Evolutionary conservation across 1,140 invertebrate species (phyloP).

Genomic region (Paraescarpia echinospica): DNA sequence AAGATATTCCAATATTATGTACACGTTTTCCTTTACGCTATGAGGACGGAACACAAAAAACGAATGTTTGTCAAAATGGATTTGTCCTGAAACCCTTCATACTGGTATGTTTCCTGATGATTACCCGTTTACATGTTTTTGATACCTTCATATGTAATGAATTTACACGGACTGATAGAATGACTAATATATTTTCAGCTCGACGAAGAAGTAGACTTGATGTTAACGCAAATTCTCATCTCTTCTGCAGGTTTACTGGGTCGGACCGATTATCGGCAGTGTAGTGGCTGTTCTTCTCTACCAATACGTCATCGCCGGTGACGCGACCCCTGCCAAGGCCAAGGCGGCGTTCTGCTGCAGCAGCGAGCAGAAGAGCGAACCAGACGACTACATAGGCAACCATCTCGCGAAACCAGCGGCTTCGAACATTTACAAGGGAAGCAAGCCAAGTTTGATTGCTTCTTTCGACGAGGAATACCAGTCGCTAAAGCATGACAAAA

Average conservation of each 20-base stretch:
- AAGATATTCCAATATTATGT: no score
- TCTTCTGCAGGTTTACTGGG: slow-evolving; percentile 76
- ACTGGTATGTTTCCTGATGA: no score
- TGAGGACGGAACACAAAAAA: no score
- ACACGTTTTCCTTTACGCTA: no score
- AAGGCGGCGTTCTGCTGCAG: not conserved
- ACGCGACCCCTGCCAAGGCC: not conserved
- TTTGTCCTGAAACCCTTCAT: no score
- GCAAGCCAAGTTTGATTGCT: not conserved
- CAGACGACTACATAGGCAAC: not conserved
- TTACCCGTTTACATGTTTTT: no score
- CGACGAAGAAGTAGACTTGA: not conserved
- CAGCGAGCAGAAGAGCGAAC: not conserved
- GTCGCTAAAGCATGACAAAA: not conserved
- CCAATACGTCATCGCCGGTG: slow-evolving; percentile 48
- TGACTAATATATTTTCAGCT: no score
- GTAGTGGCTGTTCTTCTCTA: slow-evolving; percentile 74
- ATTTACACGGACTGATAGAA: no score
- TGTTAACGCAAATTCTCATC: not conserved
- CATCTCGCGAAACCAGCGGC: not conserved
- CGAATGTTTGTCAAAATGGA: no score
- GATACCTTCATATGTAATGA: no score
- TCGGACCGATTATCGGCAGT: slow-evolving; percentile 76
- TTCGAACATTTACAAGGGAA: not conserved
- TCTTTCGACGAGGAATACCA: not conserved